Evolutionary conservation across 2,113 vertebrate genomes (phyloP).

Genomic region (Pelmatolapia mariae): DNA sequence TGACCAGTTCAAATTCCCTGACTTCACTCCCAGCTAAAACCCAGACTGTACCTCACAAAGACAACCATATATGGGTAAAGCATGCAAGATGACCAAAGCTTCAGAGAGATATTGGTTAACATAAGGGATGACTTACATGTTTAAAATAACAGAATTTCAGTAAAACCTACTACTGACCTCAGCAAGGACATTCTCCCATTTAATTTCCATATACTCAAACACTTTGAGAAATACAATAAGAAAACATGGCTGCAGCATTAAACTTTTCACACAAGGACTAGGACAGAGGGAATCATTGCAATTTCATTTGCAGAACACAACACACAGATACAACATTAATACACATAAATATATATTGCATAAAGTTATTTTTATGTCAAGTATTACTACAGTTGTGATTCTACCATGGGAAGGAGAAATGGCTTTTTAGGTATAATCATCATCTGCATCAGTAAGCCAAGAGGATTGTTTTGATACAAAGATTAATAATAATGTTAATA

Average conservation of each 20-base stretch:
- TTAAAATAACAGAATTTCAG: neutral
- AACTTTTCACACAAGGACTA: neutral
- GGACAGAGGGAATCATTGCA: neutral
- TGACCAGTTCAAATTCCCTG: neutral
- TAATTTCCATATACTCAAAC: neutral
- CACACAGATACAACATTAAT: slow-evolving; percentile 7
- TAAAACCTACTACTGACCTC: neutral
- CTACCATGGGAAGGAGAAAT: slow-evolving; percentile 45
- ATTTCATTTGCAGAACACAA: neutral
- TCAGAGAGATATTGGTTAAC: neutral
- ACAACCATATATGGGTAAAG: neutral
- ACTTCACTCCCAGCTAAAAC: neutral
- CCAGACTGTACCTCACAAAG: neutral
- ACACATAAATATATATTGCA: slow-evolving; percentile 53
- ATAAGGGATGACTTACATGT: neutral
- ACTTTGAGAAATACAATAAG: neutral
- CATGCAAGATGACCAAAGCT: neutral
- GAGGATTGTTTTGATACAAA: neutral
- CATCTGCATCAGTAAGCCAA: neutral
- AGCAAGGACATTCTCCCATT: neutral
- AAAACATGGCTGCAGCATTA: neutral
- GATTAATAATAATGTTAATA: neutral
- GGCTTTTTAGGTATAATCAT: slow-evolving; percentile 53
- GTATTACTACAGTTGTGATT: slow-evolving; percentile 48
- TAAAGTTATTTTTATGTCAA: slow-evolving; percentile 46